phyloP scores from a whole-genome alignment of 92 coral and sea anemone species.

The Muricea muricata region DNA sequence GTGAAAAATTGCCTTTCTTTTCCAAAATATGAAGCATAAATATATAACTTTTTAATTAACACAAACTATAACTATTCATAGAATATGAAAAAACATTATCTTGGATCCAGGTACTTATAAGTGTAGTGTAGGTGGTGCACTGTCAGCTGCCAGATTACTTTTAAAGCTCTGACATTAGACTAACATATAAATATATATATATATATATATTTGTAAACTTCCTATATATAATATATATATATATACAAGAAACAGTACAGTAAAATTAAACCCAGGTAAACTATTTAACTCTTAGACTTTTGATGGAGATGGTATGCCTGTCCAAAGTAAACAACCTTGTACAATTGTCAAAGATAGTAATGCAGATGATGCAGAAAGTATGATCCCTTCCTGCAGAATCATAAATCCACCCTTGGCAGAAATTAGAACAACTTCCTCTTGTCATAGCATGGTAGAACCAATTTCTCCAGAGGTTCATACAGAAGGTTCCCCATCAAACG shows the following conservation, averaged over 20 bases:
- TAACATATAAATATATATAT: too few relatives aligned
- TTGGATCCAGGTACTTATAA: not conserved
- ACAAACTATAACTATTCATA: too few relatives aligned
- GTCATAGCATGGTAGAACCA: not conserved
- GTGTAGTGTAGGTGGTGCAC: not conserved
- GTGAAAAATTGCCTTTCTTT: too few relatives aligned
- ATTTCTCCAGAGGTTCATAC: not conserved
- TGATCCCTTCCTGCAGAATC: not conserved
- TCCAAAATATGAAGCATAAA: too few relatives aligned
- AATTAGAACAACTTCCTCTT: not conserved
- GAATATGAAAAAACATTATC: not conserved
- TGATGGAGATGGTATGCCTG: not conserved
- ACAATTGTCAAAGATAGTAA: not conserved
- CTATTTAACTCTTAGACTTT: not conserved
- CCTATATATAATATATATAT: too few relatives aligned
- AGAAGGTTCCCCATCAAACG: not conserved
- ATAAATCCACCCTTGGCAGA: not conserved
- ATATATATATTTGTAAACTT: too few relatives aligned
- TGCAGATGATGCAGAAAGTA: not conserved
- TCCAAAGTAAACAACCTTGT: not conserved
- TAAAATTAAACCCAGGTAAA: not conserved
- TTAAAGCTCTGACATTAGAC: not conserved
- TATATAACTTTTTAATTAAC: too few relatives aligned
- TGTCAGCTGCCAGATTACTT: not conserved
- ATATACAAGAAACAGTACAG: not conserved